These are phyloP conservation scores for Lepidocolaptes lacrymiger DNA, from an alignment of 2,797 vertebrate species.

Conservation along the genomic window DNA sequence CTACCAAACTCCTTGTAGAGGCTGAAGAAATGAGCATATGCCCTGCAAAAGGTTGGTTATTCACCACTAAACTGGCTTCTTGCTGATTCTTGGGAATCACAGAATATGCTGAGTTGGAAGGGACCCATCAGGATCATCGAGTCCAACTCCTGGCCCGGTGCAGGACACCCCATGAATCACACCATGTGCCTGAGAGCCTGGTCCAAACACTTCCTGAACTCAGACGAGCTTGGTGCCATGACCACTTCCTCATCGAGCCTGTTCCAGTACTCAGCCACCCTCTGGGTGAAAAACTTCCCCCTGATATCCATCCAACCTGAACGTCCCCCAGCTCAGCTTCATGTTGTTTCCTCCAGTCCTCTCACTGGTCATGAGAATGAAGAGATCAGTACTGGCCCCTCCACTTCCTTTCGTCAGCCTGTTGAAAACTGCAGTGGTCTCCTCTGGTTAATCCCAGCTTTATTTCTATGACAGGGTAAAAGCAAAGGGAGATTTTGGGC, in stretches of 20 bases:
- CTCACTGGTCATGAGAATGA: not conserved
- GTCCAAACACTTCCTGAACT: not conserved
- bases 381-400: not conserved
- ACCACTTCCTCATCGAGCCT: not conserved
- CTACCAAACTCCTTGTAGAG: not conserved
- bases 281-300: not conserved
- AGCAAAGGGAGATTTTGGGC: not conserved
- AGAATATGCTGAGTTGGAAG: not conserved
- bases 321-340: not conserved
- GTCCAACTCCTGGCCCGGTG: not conserved
- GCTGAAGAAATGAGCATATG: not conserved
- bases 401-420: fast-evolving
- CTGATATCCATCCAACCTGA: not conserved
- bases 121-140: not conserved
- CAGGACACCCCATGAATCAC: not conserved
- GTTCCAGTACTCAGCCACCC: not conserved
- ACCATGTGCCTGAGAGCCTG: fast-evolving
- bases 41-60: not conserved
- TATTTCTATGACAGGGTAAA: not conserved
- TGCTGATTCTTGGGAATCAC: not conserved
- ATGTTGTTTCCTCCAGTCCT: not conserved
- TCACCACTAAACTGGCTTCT: not conserved
- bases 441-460: not conserved
- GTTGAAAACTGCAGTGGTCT: not conserved
- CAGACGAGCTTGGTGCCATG: not conserved